Base-by-base conservation (phyloP, 1,140 invertebrate species). In the Cardiocondyla obscurior region DNA sequence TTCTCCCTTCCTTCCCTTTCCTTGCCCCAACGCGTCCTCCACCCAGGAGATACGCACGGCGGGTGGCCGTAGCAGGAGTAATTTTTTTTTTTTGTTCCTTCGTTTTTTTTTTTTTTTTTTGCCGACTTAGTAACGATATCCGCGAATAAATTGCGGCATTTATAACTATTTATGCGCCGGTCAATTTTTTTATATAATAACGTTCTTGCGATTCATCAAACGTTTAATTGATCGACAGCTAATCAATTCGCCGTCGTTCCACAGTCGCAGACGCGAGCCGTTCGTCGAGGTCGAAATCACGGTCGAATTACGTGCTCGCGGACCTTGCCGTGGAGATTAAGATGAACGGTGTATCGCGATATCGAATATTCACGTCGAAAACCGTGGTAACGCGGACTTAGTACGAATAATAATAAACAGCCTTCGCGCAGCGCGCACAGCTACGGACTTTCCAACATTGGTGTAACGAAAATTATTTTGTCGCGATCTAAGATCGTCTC, bases 271-370 rank as follows among this genome's bases (percentile, higher is more conserved):
- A 39, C 19, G 22, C 33, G n/a, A 4, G 22, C 22, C 39, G n/a
- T 22, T 65, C 12, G 30, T 28, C 39, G 62, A 79, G 74, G 74
- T 8, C 62, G 62, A 55, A 55, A 79, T 39, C 74, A 69, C 49
- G 74, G 74, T 25, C 74, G 46, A 42, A 14, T 87, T 64, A 49
- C 60, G 49, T 39, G 4, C 44, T 49, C 53, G 8, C 49, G 70
- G 28, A 69, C 86, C 87, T 88, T 88, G 87, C 10, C 72, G 42
- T 16, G 33, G 19, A 65, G 67, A 88, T 88, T 88, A 84, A 88
- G 85, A 88, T 88, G 86, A 88, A 83, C 7, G 74, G 30, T 87
- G 86, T 88, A 85, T 85, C 81, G 60, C 73, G 58, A 74, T 85
- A 88, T 88, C 84, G 57, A 87, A 65, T 74, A 58, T 83, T 65